A percentile compares a stretch with the other conserved stretches of the same genome.
phyloP scores from a whole-genome alignment of 2,113 vertebrate species.

The Phodopus roborovskii region DNA sequence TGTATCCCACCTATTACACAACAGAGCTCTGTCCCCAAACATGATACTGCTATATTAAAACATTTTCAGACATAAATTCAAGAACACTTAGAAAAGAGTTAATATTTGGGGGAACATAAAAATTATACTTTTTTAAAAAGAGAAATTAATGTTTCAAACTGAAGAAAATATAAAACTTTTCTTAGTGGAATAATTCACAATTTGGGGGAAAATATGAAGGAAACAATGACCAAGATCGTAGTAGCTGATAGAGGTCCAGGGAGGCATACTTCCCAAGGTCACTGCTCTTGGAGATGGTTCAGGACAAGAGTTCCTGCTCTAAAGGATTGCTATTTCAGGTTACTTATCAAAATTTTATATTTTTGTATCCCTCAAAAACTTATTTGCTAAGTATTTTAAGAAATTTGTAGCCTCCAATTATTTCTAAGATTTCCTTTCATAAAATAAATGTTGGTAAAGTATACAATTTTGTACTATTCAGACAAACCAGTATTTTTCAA shows the following conservation, averaged over 20 bases:
- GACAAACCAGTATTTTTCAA: no score
- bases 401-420: no score
- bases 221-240: not conserved
- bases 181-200: not conserved
- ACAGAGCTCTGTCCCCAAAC: not conserved
- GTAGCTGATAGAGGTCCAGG: rapidly evolving
- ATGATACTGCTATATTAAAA: not conserved
- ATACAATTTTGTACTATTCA: no score
- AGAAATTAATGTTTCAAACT: not conserved
- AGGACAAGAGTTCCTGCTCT: not conserved
- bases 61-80: not conserved
- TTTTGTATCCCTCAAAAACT: no score
- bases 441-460: no score
- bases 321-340: not conserved
- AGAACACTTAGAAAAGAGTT: not conserved
- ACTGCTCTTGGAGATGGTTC: not conserved
- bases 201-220: no score
- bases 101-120: not conserved
- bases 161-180: not conserved
- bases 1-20: rapidly evolving
- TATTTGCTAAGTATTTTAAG: no score
- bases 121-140: not conserved
- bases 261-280: not conserved
- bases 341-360: no score
- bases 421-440: no score